Base-by-base conservation (phyloP, 1,140 invertebrate genomes). In the Pissodes strobi region DNA sequence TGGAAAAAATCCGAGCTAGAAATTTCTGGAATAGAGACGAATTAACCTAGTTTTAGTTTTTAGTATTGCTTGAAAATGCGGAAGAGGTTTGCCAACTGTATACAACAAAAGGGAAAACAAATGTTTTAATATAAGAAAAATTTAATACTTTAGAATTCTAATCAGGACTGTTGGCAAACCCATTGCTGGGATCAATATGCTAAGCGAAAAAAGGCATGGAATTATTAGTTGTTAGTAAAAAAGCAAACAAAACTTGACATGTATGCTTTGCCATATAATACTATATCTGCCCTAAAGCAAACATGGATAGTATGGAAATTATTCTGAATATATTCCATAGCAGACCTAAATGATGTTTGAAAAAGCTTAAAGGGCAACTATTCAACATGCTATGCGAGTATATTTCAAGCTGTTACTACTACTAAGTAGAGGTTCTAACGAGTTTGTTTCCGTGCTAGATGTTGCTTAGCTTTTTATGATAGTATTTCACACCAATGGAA, bases 1-100 rank as follows among this genome's bases (percentile, higher is more conserved):
- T 78, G 76, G 73, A 78, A 78, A 77, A 78, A 76, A 77, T 74
- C 75, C 76, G 74, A 78, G 72, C 76, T 78, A 78, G 76, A 77
- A 75, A 73, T 75, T 75, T 76, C 76, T 78, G 76, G 71, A 78
- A 78, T 75, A 70, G 75, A 78, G 73, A 77, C 66, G 72, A 74
- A 77, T 77, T 75, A 75, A 72, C 75, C 74, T 75, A 77, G 73
- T 74, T 78, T 78, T 76, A 77, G 74, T 77, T 70, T 71, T 71
- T 68, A 76, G 74, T 75, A 63, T 43, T 51, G 49, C 58, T 49
- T 52, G 30, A 39, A 23, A 34, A 37, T 38, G 58, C 48, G 25
- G 43, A 10, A 23, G 27, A 39, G 34, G 58, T 13, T 25, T 41
- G 30, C 18, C 48, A 61, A 52, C 57, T 23, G 34, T 19, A 5